Base-by-base conservation (phyloP, 2,113 vertebrate species). In the Sitta europaea region DNA sequence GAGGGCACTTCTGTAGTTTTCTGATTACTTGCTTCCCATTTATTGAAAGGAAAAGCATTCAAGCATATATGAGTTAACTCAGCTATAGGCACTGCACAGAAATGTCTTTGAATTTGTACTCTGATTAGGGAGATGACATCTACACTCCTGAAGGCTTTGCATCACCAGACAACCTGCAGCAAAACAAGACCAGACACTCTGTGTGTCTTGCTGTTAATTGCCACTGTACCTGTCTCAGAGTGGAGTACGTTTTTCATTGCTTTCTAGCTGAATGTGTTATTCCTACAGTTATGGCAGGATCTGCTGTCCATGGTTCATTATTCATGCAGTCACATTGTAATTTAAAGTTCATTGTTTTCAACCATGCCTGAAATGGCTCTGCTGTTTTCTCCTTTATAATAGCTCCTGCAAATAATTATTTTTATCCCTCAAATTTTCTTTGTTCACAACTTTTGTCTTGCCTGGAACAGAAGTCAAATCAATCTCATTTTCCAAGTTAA, bases 191-290 rank as follows among this genome's bases (percentile, higher is more conserved):
- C 61, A 93, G 82, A 33, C 16, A 1, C 72, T 59, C 78, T 61
- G 14, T 71, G 63, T 86, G 70, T 61, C 82, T 61, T 66, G 85
- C 85, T 95, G 38, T 86, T 97, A 94, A 96, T 97, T 96, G 82
- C 93, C 21, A 3, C 67, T 77, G 20, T 93, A 86, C 70, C 91
- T 91, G 65, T 51, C 48, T 65, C 25, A 6, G 16, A 79, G 59
- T 28, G 16, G 17, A 70, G 20, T 33, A 7, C 15, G 88, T 75
- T 75, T 66, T 66, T 94, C 79, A 86, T 88, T 7, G 21, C 65
- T 94, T 92, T 86, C 70, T 42, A 92, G 78, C n/a, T 2, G 5
- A 85, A 40, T 13, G 14, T 75, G 86, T 96, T 77, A 29, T 61
- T 92, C 33, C 14, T 78, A 78, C 42, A 68, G 50, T 94, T 81